Evolutionary conservation across 1,140 invertebrate species (phyloP), one percentile per base, ranked within the genome.

Genomic region (Galleria mellonella): DNA sequence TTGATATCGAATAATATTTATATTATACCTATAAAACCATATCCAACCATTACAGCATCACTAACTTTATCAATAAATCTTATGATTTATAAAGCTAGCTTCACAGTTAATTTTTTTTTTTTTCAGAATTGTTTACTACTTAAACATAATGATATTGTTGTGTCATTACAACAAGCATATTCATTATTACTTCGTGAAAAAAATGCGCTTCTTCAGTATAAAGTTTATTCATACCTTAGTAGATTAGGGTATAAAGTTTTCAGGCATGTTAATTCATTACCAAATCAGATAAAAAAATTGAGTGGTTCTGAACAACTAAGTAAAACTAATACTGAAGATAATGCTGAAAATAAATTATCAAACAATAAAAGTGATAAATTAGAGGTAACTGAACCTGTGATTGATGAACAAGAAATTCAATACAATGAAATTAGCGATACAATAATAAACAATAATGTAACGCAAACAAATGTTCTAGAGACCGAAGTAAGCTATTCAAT

Each of bases 111-210:
- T 37, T 35, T 49, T 32, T 68, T 72, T 47, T 51, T 47, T 52
- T 88, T 87, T 47, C 71, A 91, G 90, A 90, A 89, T 64, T 83
- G 70, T 51, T 70, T 91, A 10, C 79, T 87, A 55, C 71, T 91
- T 7, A 83, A 76, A 51, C 88, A 86, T 71, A 87, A 88, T 61
- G 82, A 83, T 43, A 69, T 91, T 6, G 72, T 85, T 52, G 73
- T 91, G 2, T 91, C 89, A 33, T 62, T 92, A 27, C 89, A 92
- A 70, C 89, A 90, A 77, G 89, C 89, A 3, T 91, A 91, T 54
- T 67, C 76, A 39, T 65, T 91, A 49, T 65, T 91, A 11, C 71
- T 91, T 7, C 62, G 71, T 46, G 72, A 81, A 32, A 72, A 73
- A 33, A 74, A 87, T 17, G 75, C 84, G 13, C 47, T 90, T 9